These are phyloP conservation scores for Crenuchus spilurus DNA, from an alignment of 2,797 vertebrate species.

Conservation along the genomic window DNA sequence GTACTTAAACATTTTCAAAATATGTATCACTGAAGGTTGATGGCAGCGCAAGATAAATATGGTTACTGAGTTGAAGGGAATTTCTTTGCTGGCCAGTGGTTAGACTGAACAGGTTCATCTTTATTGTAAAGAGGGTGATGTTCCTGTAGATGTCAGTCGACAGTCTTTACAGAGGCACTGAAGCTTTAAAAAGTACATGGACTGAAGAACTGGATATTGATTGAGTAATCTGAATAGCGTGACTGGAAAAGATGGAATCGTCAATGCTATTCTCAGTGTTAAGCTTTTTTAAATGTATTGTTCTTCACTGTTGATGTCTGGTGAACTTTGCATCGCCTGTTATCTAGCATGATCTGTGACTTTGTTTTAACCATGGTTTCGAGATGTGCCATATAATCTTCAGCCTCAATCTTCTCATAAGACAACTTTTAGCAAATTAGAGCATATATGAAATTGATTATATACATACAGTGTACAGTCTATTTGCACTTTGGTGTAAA, in stretches of 20 bases:
- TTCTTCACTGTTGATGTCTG: constrained; percentile 72
- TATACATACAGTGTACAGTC: constrained; percentile 58
- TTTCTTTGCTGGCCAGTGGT: constrained; percentile 35
- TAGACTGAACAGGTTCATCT: constrained; percentile 41
- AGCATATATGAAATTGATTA: constrained; percentile 60
- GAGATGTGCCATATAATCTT: constrained; percentile 81
- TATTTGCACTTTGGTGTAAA: constrained; percentile 71
- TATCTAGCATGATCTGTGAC: constrained; percentile 76
- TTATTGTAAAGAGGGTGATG: constrained; percentile 29
- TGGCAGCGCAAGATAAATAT: constrained; percentile 57
- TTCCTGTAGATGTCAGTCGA: constrained; percentile 11
- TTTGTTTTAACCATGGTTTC: constrained; percentile 74
- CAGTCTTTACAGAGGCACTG: constrained; percentile 14
- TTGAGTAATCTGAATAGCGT: constrained; percentile 15
- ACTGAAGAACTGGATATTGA: constrained; percentile 26
- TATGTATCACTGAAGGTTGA: constrained; percentile 74
- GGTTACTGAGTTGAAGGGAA: constrained; percentile 64
- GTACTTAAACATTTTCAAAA: constrained; percentile 69
- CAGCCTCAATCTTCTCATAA: constrained; percentile 73
- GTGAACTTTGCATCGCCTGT: constrained; percentile 81
- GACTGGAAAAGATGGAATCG: constrained; percentile 26
- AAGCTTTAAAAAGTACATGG: constrained; percentile 38
- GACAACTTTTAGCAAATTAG: constrained; percentile 69
- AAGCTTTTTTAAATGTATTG: constrained; percentile 79
- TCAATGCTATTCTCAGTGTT: constrained; percentile 72